A percentile compares a stretch with the other conserved stretches of the same genome.
Conservation (phyloP, 2,113 vertebrate genomes). For the Arothron firmamentum region DNA sequence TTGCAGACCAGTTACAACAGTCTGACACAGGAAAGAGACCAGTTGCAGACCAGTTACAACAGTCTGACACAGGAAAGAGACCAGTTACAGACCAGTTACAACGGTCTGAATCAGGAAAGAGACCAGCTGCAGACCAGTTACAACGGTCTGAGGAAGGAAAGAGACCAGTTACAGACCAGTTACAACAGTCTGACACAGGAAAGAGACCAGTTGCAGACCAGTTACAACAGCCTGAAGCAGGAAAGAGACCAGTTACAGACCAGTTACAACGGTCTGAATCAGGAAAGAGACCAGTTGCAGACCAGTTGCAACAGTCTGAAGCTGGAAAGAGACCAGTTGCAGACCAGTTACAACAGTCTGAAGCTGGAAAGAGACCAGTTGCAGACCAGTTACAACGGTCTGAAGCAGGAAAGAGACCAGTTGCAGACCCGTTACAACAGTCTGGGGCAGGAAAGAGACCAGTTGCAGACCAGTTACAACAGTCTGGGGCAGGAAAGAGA, state of each 20-base stretch:
- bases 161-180: background rate
- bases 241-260: background rate
- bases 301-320: background rate
- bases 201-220: background rate
- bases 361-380: background rate
- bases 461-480: background rate
- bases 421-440: background rate
- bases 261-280: background rate
- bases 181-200: background rate
- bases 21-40: background rate
- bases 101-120: background rate
- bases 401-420: background rate
- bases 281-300: background rate
- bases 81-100: conserved; percentile 1
- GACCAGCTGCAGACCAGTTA: conserved; percentile 4
- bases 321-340: background rate
- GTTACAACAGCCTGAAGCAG: background rate
- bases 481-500: background rate
- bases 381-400: background rate
- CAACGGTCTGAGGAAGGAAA: background rate
- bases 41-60: background rate
- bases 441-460: background rate
- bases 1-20: background rate
- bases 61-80: background rate
- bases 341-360: background rate